phyloP scores from a whole-genome alignment of 64 coral and sea anemone genomes.

The Pocillopora damicornis region DNA sequence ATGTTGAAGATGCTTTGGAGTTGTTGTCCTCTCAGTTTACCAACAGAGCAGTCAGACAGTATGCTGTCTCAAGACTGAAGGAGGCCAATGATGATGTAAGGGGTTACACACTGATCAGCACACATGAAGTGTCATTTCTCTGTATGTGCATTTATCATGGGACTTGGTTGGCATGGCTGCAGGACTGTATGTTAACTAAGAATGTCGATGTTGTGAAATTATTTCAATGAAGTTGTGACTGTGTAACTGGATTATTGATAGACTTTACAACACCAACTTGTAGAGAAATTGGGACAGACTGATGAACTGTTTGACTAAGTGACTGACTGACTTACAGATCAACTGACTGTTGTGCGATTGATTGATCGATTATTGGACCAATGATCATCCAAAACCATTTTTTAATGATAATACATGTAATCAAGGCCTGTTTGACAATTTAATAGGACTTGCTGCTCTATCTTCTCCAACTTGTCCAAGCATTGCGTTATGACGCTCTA shows the following conservation, averaged over 20 bases:
- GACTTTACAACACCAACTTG: too few species aligned
- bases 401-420: background rate
- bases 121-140: background rate
- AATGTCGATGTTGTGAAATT: too few species aligned
- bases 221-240: too few species aligned
- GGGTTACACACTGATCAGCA: background rate
- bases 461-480: conserved; percentile 96
- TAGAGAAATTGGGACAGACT: background rate
- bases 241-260: too few species aligned
- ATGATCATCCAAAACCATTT: background rate
- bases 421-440: background rate
- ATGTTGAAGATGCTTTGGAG: conserved; percentile 93
- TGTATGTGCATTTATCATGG: too few species aligned
- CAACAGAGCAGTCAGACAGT: conserved; percentile 84
- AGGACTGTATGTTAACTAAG: too few species aligned
- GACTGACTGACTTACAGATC: background rate
- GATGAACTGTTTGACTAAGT: background rate
- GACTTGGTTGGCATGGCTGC: too few species aligned
- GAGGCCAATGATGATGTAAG: conserved; percentile 91
- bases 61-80: conserved; percentile 86
- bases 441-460: conserved; percentile 84
- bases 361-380: background rate
- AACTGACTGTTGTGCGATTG: background rate
- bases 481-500: conserved; percentile 84
- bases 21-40: conserved; percentile 81